phyloP scores from a whole-genome alignment of 1,140 invertebrate species.

The Heliconius melpomene region DNA sequence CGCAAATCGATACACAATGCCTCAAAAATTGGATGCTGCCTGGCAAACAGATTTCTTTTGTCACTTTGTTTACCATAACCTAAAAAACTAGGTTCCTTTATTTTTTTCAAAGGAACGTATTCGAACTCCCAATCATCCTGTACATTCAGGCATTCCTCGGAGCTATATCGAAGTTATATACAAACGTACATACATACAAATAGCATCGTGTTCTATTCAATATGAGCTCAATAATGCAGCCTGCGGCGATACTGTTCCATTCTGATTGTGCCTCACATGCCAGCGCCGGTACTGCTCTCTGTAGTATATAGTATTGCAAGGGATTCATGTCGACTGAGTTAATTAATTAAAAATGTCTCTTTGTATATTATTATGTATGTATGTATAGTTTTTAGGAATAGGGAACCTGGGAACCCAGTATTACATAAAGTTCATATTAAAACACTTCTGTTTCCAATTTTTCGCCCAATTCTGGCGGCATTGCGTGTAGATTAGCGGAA shows the following conservation, averaged over 20 bases:
- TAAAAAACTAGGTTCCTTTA: no score
- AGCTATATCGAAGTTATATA: not conserved
- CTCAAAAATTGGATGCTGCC: no score
- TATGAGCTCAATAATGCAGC: not conserved
- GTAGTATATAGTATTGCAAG: not conserved
- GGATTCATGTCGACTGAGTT: not conserved
- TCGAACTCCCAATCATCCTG: not conserved
- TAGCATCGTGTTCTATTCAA: not conserved
- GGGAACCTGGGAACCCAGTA: not conserved
- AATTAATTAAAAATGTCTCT: not conserved
- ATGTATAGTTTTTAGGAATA: not conserved
- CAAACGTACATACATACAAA: not conserved
- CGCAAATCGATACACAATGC: no score
- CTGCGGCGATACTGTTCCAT: slow-evolving; percentile 1
- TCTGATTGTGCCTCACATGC: slow-evolving; percentile 6
- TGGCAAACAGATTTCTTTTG: no score
- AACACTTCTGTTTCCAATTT: not conserved
- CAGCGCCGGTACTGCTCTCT: not conserved
- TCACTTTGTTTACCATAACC: no score
- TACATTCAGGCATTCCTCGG: not conserved
- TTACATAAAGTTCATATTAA: not conserved
- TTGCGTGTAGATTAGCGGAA: no score
- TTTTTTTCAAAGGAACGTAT: no score
- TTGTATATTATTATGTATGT: not conserved
- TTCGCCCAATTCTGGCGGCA: not conserved